Conservation (phyloP, 2,797 vertebrate species). For the Ctenochaetus hawaiiensis region DNA sequence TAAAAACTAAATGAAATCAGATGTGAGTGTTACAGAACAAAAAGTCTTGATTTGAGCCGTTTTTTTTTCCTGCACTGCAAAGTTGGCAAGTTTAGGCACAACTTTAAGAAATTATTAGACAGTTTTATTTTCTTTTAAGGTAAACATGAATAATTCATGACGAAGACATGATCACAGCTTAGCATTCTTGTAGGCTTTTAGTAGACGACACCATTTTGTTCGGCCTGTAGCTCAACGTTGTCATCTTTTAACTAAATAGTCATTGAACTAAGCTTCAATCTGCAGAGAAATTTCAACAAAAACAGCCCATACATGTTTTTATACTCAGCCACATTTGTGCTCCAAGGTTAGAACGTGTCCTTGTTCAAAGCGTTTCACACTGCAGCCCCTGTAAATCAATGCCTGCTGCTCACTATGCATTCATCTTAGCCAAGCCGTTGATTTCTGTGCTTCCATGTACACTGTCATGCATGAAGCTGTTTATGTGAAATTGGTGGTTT, state of each 20-base stretch:
- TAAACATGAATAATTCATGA: slow-evolving; percentile 14
- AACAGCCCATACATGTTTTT: background rate
- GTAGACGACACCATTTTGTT: slow-evolving; percentile 1
- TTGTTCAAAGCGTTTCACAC: background rate
- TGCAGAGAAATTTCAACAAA: background rate
- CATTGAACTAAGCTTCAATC: slow-evolving; percentile 1
- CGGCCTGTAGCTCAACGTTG: background rate
- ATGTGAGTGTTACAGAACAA: background rate
- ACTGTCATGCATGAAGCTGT: slow-evolving; percentile 3
- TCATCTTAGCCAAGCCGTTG: background rate
- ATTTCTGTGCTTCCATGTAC: background rate
- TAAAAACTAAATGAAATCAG: slow-evolving; percentile 8
- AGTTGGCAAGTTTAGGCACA: background rate
- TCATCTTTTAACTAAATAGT: background rate
- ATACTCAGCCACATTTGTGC: background rate
- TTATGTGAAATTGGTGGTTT: slow-evolving; percentile 9
- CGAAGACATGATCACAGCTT: background rate
- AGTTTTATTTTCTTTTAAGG: slow-evolving; percentile 2
- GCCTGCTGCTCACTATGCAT: background rate
- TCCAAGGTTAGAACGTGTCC: background rate
- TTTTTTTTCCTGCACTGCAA: background rate
- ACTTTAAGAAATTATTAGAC: background rate
- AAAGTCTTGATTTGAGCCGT: background rate
- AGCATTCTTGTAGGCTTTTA: slow-evolving; percentile 5
- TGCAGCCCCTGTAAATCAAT: background rate